Percentiles rank a stretch among this genome's conserved stretches.
These are phyloP conservation scores for Hydrocynus forskahlii DNA, from an alignment of 2,797 vertebrate species.

Conservation along the genomic window DNA sequence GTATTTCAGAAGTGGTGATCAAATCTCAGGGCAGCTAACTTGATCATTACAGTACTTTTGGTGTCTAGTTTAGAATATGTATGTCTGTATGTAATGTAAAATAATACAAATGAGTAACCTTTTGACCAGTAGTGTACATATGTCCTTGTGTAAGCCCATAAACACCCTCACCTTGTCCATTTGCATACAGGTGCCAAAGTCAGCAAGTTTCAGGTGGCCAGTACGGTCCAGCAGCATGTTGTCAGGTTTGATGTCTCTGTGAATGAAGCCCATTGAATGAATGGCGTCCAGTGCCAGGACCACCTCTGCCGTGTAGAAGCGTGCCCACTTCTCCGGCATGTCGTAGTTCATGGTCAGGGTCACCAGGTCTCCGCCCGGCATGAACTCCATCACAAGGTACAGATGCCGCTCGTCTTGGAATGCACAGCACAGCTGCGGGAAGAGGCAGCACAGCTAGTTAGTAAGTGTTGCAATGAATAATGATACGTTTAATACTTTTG, in stretches of 20 bases:
- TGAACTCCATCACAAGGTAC: constrained; percentile 99
- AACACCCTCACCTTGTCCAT: constrained; percentile 87
- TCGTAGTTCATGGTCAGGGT: constrained; percentile 98
- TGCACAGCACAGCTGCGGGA: constrained; percentile 89
- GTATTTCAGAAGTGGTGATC: not conserved
- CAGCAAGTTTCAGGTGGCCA: constrained; percentile 95
- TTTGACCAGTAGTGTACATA: constrained; percentile 6
- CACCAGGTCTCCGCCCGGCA: constrained; percentile 96
- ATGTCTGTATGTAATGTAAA: no score
- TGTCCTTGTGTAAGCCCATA: not conserved
- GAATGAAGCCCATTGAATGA: constrained; percentile 97
- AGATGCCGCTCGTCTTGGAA: constrained; percentile 95
- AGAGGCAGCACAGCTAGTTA: not conserved
- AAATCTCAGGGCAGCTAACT: no score
- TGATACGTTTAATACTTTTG: not conserved
- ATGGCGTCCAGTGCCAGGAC: constrained; percentile 95
- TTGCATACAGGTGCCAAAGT: constrained; percentile 99
- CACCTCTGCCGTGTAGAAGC: constrained; percentile 94
- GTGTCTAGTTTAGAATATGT: no score
- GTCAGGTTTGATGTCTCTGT: constrained; percentile 95
- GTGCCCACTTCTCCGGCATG: constrained; percentile 94
- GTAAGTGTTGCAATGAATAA: not conserved
- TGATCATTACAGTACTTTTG: no score
- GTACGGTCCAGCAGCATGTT: constrained; percentile 95
- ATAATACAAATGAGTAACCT: not conserved